phyloP scores from a whole-genome alignment of 2,797 vertebrate species.

The Gymnothorax javanicus region DNA sequence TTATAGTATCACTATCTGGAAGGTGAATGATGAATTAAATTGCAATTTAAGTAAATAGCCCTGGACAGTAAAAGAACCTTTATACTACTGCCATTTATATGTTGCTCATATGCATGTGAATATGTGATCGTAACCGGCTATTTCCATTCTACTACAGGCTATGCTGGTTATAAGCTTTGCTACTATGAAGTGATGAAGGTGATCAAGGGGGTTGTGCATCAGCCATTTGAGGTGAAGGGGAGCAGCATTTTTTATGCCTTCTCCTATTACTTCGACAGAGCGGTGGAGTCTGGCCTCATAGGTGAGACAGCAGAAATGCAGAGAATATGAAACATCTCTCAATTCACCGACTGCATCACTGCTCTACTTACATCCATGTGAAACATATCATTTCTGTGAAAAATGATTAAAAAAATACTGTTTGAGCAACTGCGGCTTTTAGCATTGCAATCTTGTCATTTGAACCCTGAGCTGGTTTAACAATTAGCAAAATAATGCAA shows the following conservation, averaged over 20 bases:
- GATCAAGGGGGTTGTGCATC: slow-evolving; percentile 88
- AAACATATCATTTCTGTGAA: slow-evolving; percentile 5
- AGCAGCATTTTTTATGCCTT: slow-evolving; percentile 94
- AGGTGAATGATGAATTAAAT: neutral
- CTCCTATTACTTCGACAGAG: slow-evolving; percentile 95
- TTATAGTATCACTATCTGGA: neutral
- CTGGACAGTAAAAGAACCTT: neutral
- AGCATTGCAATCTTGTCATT: slow-evolving; percentile 11
- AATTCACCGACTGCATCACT: slow-evolving; percentile 5
- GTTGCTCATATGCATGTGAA: neutral
- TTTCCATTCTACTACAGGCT: slow-evolving; percentile 68
- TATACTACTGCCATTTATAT: neutral
- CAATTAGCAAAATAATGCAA: neutral
- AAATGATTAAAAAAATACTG: slow-evolving; percentile 12
- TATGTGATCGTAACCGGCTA: neutral
- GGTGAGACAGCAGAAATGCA: slow-evolving; percentile 73
- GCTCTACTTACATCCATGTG: neutral
- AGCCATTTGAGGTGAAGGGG: slow-evolving; percentile 86
- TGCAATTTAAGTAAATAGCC: neutral
- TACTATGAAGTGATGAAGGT: slow-evolving; percentile 89
- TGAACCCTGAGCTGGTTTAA: neutral
- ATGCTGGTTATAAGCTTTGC: slow-evolving; percentile 90
- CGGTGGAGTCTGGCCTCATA: slow-evolving; percentile 88
- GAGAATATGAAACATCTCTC: slow-evolving; percentile 23
- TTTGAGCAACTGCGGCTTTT: slow-evolving; percentile 31